Evolutionary conservation across 2,113 vertebrate genomes (phyloP).

Genomic region (Sorex araneus): DNA sequence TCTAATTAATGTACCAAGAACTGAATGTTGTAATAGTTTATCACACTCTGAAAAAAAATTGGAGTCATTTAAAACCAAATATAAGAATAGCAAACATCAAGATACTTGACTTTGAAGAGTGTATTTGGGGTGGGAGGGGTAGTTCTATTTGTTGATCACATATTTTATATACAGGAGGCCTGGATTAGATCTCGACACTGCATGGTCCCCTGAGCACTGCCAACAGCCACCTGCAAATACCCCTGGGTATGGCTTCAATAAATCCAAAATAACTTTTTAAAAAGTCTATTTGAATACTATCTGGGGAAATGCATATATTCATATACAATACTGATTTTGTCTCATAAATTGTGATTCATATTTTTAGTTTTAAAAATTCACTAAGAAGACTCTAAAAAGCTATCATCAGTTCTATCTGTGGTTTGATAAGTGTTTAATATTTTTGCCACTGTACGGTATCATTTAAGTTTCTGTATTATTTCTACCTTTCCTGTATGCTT

Average conservation of each 20-base stretch:
- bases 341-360: constrained; percentile 18
- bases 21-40: not conserved
- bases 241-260: too few relatives aligned
- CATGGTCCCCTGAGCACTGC: too few relatives aligned
- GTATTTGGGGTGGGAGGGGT: too few relatives aligned
- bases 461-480: not conserved
- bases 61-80: constrained; percentile 33
- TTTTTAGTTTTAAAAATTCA: not conserved
- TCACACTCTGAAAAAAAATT: constrained; percentile 37
- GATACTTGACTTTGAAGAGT: not conserved
- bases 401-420: not conserved
- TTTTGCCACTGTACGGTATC: not conserved
- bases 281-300: constrained; percentile 8
- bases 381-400: not conserved
- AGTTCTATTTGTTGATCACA: too few relatives aligned
- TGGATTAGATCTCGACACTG: too few relatives aligned
- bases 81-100: constrained; percentile 26
- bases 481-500: not conserved
- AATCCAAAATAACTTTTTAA: not conserved
- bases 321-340: constrained; percentile 45
- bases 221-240: too few relatives aligned
- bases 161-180: too few relatives aligned
- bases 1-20: constrained; percentile 26
- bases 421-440: constrained; percentile 20
- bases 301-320: constrained; percentile 31